Percentiles rank a stretch among this genome's conserved stretches.
Evolutionary conservation across 1,140 invertebrate species (phyloP).

Genomic region (Drosophila navojoa): DNA sequence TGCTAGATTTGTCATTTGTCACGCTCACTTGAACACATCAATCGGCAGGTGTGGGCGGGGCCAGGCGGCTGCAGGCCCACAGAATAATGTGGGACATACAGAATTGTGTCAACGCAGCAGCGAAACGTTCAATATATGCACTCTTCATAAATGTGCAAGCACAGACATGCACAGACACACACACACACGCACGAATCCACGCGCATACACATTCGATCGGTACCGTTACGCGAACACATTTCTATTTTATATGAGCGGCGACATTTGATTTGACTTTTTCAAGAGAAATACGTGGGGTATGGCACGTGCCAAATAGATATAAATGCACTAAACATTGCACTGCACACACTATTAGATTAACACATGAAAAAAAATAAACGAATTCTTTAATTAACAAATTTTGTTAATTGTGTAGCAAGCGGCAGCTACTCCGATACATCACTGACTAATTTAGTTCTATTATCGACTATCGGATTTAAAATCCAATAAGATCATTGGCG

Average conservation of each 20-base stretch:
- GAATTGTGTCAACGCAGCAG: conserved; percentile 40
- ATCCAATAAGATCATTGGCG: background rate
- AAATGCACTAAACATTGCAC: background rate
- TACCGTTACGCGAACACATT: conserved; percentile 19
- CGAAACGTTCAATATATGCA: conserved; percentile 30
- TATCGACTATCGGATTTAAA: background rate
- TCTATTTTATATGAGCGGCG: background rate
- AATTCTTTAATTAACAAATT: background rate
- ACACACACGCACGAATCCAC: background rate
- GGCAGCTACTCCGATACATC: background rate
- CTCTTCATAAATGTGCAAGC: conserved; percentile 9
- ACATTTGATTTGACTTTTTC: background rate
- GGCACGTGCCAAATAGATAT: conserved; percentile 12
- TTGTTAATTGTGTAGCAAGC: background rate
- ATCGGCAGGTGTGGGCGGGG: conserved; percentile 63
- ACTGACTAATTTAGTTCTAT: too few relatives aligned
- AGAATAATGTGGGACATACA: conserved; percentile 59
- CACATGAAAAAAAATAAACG: background rate
- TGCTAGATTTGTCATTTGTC: conserved; percentile 78
- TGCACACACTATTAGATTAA: background rate
- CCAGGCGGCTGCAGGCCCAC: conserved; percentile 24
- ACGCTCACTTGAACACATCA: conserved; percentile 81
- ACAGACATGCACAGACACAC: background rate
- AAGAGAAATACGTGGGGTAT: background rate
- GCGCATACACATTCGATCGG: background rate